Percentiles rank a stretch among this genome's conserved stretches.
Evolutionary conservation across 2,113 vertebrate genomes (phyloP).

Genomic region (human (Homo sapiens)): GRCh38 chr2:203464001-203464500

Average conservation of each 20-base stretch:
- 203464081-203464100: neutral
- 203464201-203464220: constrained; percentile 51
- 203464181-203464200: neutral
- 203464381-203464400: too few species aligned
- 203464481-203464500: too few species aligned
- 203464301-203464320: too few species aligned
- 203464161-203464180: neutral
- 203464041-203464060: neutral
- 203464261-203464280: neutral
- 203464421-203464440: too few species aligned
- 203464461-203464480: too few species aligned
- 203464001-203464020: neutral
- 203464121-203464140: neutral
- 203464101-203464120: constrained; percentile 1
- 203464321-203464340: too few species aligned
- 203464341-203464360: too few species aligned
- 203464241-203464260: constrained; percentile 35
- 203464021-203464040: neutral
- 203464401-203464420: too few species aligned
- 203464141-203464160: constrained; percentile 13
- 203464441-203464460: too few species aligned
- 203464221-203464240: neutral
- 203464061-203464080: neutral
- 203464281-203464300: too few species aligned
- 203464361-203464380: too few species aligned